These are phyloP conservation scores for Macrobrachium rosenbergii DNA, from an alignment of 1,140 invertebrate species.

Conservation along the genomic window DNA sequence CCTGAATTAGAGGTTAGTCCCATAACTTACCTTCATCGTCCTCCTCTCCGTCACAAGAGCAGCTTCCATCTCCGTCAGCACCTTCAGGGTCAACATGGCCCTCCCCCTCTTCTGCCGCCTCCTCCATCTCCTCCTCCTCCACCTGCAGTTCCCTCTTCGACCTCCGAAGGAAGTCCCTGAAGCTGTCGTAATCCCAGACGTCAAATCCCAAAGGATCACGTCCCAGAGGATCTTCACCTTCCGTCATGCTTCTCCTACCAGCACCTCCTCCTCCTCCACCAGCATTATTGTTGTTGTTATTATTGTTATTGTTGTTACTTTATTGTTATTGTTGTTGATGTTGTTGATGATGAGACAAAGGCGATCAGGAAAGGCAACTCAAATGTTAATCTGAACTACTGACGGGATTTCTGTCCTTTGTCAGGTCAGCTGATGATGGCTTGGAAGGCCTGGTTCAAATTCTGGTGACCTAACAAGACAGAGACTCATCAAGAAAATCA, in stretches of 20 bases:
- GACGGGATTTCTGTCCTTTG: too few species aligned
- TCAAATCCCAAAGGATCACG: neutral
- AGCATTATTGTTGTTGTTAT: constrained; percentile 67
- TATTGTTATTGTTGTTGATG: too few species aligned
- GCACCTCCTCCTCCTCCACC: constrained; percentile 69
- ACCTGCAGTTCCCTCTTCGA: neutral
- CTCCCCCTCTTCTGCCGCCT: neutral
- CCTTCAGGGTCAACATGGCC: neutral
- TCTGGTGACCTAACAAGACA: too few species aligned
- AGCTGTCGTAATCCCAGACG: constrained; percentile 27
- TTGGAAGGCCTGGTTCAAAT: too few species aligned
- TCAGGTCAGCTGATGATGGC: too few species aligned
- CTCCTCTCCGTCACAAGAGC: constrained; percentile 13
- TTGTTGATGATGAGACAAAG: too few species aligned
- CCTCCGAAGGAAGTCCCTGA: neutral
- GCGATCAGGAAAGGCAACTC: too few species aligned
- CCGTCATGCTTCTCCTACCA: neutral
- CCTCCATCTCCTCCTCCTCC: neutral
- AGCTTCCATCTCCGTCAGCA: neutral
- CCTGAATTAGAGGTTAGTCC: neutral
- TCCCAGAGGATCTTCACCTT: neutral
- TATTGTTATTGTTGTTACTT: constrained; percentile 56
- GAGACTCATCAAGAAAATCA: too few species aligned
- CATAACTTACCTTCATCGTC: constrained; percentile 4
- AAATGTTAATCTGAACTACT: too few species aligned